A percentile compares a stretch with the other conserved stretches of the same genome.
These are phyloP conservation scores for Herpetotheres cachinnans DNA, from an alignment of 2,113 vertebrate species.

Conservation along the genomic window DNA sequence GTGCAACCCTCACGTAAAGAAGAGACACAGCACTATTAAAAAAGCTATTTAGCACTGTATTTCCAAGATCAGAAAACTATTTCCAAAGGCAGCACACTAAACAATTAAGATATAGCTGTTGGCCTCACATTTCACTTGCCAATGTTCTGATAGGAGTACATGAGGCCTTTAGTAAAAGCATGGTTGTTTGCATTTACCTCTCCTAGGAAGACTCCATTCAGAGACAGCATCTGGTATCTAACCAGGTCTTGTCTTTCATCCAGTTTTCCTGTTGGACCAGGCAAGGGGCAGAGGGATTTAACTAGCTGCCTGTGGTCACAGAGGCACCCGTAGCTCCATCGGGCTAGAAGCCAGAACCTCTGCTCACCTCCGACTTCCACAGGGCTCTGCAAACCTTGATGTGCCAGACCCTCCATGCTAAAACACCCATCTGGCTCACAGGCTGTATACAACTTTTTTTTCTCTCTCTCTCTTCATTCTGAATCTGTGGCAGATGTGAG, in stretches of 20 bases:
- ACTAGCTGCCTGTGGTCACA: not conserved
- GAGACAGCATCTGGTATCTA: constrained; percentile 9
- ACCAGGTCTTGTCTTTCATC: not conserved
- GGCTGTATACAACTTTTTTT: not conserved
- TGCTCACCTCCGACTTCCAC: not conserved
- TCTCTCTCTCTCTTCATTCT: not conserved
- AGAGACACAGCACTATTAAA: not conserved
- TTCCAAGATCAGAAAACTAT: not conserved
- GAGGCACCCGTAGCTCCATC: not conserved
- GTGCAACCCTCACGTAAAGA: not conserved
- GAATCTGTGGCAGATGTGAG: not conserved
- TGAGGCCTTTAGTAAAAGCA: not conserved
- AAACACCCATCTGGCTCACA: not conserved
- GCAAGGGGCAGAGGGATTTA: not conserved
- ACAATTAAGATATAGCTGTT: not conserved
- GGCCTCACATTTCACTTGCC: not conserved
- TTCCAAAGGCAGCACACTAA: not conserved
- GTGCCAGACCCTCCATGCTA: not conserved
- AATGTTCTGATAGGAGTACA: not conserved
- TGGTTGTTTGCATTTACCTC: not conserved
- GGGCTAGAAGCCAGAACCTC: not conserved
- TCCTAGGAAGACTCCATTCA: constrained; percentile 8
- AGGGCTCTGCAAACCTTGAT: not conserved
- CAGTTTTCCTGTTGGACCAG: constrained; percentile 5
- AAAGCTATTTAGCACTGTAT: not conserved